Evolutionary conservation across 2,797 vertebrate genomes (phyloP), one percentile per base, ranked within the genome.

Genomic region (Chiloscyllium punctatum): DNA sequence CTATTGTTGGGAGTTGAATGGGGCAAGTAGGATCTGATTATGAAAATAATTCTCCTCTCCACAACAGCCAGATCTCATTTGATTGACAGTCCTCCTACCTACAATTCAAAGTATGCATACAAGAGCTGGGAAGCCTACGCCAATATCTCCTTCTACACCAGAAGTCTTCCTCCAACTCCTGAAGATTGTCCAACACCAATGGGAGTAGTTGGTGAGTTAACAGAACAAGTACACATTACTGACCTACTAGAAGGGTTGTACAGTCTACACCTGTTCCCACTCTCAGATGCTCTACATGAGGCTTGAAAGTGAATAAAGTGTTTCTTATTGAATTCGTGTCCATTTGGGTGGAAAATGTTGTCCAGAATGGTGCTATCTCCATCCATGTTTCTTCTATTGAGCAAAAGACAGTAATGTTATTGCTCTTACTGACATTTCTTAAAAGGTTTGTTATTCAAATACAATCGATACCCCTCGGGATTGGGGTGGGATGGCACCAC

Each of bases 41-140:
- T 77, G 25, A 62, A 68, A 71, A 82, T 48, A 30, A 23, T 72
- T 71, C 27, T 92, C 96, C 96, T n/a, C 9, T 37, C 96, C 90
- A 95, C 96, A 96, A 53, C 96, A 99, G 99, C 99, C 53, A 98
- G 99, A 88, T 98, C 99, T 95, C 98, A 99, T 97, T 96, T 99
- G 97, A 98, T 99, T 84, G 99, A 99, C n/a, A 99, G 99, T 95
- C 99, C 99, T 0, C 98, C 99, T n/a, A 99, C 98, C 37, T 99
- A 98, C 92, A 99, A 99, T 6, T 97, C 97, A 0, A 97, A 98
- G 77, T 99, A 99, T 13, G 96, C 30, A 95, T 99, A 99, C 97
- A 99, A 99, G 96, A 99, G 96, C 97, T 99, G 99, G 99, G 99
- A 99, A 97, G 98, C 98, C n/a, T 99, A 98, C 96, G 99, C 99